phyloP scores from a whole-genome alignment of 2,113 vertebrate species.

The Saccopteryx bilineata region DNA sequence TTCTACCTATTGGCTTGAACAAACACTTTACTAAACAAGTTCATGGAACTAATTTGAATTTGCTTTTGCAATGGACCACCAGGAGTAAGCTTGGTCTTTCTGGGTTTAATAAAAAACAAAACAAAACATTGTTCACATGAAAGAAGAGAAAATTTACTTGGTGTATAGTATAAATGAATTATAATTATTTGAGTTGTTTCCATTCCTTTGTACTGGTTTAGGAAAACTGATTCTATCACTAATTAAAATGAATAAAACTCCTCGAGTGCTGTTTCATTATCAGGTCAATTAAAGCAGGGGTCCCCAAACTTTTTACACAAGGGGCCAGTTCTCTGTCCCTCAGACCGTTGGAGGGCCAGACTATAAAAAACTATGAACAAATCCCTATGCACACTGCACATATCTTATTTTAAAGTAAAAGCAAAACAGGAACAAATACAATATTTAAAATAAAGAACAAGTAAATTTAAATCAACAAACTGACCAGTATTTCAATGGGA shows the following conservation, averaged over 20 bases:
- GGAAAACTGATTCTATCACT: not conserved
- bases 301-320: too few relatives aligned
- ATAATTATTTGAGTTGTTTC: not conserved
- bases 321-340: too few relatives aligned
- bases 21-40: not conserved
- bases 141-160: not conserved
- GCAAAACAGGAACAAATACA: too few relatives aligned
- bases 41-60: not conserved
- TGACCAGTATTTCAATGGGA: too few relatives aligned
- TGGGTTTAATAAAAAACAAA: not conserved
- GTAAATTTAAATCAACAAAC: too few relatives aligned
- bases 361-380: too few relatives aligned
- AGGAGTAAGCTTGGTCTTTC: not conserved
- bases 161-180: not conserved
- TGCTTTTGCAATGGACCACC: not conserved
- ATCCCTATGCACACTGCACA: too few relatives aligned
- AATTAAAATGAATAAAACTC: not conserved
- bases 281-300: too few relatives aligned
- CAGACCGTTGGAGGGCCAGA: too few relatives aligned
- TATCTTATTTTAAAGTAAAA: too few relatives aligned
- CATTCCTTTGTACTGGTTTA: not conserved
- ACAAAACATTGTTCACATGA: not conserved
- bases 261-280: slow-evolving; percentile 8
- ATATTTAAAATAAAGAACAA: too few relatives aligned
- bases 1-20: not conserved